Percentiles rank a stretch among this genome's conserved stretches.
These are phyloP conservation scores for Anoplophora glabripennis DNA, from an alignment of 1,140 invertebrate species.

Conservation along the genomic window DNA sequence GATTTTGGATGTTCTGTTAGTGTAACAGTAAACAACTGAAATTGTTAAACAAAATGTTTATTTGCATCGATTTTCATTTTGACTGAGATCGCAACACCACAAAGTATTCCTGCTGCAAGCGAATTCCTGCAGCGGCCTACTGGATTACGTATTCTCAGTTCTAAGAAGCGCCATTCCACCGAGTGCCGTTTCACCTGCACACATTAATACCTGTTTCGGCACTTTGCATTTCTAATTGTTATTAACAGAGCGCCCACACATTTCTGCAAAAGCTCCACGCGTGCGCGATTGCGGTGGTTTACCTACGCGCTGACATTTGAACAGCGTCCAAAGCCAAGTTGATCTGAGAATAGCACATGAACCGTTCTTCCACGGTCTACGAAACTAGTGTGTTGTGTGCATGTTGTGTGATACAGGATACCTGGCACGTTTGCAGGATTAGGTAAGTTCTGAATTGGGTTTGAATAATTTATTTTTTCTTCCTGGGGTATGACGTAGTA, in stretches of 20 bases:
- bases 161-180: neutral
- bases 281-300: constrained; percentile 1
- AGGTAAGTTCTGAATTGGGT: neutral
- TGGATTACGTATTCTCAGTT: neutral
- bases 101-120: neutral
- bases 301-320: constrained; percentile 32
- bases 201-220: constrained; percentile 5
- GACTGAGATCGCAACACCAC: too few species aligned
- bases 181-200: constrained; percentile 1
- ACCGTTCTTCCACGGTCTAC: constrained; percentile 8
- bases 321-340: constrained; percentile 24
- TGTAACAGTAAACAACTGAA: too few species aligned
- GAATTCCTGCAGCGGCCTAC: constrained; percentile 3
- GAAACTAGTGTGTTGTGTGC: constrained; percentile 19
- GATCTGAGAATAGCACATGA: constrained; percentile 24
- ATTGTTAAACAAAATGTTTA: too few species aligned
- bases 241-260: constrained; percentile 2
- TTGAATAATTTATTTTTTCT: too few species aligned
- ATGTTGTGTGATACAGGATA: constrained; percentile 24
- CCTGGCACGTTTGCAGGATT: constrained; percentile 10
- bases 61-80: too few species aligned
- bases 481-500: too few species aligned
- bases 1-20: too few species aligned
- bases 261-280: neutral
- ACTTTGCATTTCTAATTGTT: constrained; percentile 4